Base-by-base conservation (phyloP, 1,140 invertebrate genomes). In the Hycleus phaleratus region DNA sequence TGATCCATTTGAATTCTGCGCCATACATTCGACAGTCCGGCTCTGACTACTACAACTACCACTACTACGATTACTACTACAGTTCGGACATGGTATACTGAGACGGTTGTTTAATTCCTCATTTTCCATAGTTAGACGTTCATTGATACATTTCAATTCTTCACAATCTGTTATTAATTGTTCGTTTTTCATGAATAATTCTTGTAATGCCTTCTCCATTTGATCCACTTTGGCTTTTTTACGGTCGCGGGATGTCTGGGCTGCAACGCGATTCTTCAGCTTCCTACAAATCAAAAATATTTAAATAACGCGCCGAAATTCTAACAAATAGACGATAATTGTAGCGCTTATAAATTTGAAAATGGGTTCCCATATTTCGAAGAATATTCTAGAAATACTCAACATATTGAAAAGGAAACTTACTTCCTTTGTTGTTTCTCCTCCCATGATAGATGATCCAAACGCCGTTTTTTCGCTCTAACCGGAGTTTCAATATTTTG, bases 221-320 rank as follows among this genome's bases (percentile, higher is more conserved):
- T 93, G 88, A 58, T 90, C 85, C 81, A 97, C 86, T 71, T 87
- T 86, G 0, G 89, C 89, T 73, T 97, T 97, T 71, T 98, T 98
- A n/a, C 93, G 82, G 74, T 98, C 96, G 49, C 96, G 80, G 0
- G 95, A 97, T 42, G 91, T 95, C 74, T 98, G 95, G n/a, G 96
- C 96, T 39, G 96, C 95, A 10, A 97, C 92, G 67, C 95, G 79
- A 73, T 98, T 98, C 74, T 97, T 98, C 62, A 98, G 72, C 79
- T 98, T 98, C 73, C 95, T 95, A 71, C 49, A 75, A 76, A 71
- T 42, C 62, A 42, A 49, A 26, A 18, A 18, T 18, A 18, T 18
- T 12, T 38, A 47, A 25, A 26, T 32, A 5, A 32, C 32, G 32
- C 32, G 32, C 18, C 32, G 32, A 4, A 5, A 5, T 32, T 32